Conservation (phyloP, 2,797 vertebrate genomes). For the Propithecus perrieri region DNA sequence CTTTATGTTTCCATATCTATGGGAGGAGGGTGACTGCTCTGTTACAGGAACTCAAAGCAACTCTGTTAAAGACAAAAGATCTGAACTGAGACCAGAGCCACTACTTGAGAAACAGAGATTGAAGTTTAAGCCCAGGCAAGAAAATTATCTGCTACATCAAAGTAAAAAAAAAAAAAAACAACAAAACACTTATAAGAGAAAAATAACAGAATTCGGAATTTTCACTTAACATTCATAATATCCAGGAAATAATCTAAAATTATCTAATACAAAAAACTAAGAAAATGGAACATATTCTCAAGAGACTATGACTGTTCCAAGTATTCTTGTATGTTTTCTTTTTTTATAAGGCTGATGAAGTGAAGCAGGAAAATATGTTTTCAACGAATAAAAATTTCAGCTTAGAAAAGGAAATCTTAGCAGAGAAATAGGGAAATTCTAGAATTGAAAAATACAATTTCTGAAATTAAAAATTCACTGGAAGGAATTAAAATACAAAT, state of each 20-base stretch:
- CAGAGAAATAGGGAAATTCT: neutral
- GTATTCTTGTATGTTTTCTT: neutral
- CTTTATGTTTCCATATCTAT: too few species aligned
- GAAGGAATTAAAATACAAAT: neutral
- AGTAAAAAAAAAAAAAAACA: neutral
- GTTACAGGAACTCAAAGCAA: neutral
- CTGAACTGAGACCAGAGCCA: neutral
- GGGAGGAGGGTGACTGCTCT: too few species aligned
- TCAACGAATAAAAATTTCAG: neutral
- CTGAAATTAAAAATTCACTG: neutral
- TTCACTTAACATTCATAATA: neutral
- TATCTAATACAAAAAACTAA: neutral
- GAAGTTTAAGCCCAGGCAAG: neutral
- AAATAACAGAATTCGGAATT: neutral
- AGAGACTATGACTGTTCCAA: neutral
- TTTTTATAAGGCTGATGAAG: too few species aligned
- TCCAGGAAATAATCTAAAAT: neutral
- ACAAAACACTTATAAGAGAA: neutral
- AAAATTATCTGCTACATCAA: neutral
- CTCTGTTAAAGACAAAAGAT: neutral
- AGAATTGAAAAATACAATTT: neutral
- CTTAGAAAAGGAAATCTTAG: neutral
- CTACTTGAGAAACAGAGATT: neutral
- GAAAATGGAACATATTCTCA: neutral
- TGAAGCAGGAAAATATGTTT: neutral